Conservation (phyloP, 2,797 vertebrate genomes). For the Bovichtus variegatus region DNA sequence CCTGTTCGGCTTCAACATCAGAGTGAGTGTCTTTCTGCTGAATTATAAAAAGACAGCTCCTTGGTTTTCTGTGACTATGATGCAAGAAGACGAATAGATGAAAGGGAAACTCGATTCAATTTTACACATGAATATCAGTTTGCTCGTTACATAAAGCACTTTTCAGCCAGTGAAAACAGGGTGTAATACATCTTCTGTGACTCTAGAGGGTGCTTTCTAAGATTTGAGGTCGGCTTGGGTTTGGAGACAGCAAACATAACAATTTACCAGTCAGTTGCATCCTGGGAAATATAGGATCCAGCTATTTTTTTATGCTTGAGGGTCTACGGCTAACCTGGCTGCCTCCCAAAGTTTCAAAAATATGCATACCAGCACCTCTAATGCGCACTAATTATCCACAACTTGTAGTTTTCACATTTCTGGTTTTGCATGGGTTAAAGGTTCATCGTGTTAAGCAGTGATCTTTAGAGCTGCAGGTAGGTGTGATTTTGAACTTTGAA, state of each 20-base stretch:
- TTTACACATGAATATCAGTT: background rate
- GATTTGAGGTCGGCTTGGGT: background rate
- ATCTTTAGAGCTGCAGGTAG: background rate
- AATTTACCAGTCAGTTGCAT: background rate
- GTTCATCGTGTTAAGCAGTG: background rate
- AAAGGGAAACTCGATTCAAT: background rate
- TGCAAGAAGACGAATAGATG: background rate
- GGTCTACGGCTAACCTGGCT: no score
- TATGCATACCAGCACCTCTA: no score
- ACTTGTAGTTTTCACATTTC: background rate
- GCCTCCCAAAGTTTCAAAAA: no score
- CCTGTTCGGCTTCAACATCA: slow-evolving; percentile 97
- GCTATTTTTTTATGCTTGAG: background rate
- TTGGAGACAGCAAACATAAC: background rate
- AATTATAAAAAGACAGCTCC: no score
- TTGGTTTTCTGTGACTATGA: no score
- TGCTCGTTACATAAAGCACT: background rate
- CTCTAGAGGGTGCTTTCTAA: background rate
- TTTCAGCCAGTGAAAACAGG: background rate
- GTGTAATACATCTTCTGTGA: background rate
- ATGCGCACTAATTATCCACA: background rate
- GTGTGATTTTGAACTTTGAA: background rate
- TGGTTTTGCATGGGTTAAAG: background rate
- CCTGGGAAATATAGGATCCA: background rate
- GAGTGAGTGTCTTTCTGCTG: slow-evolving; percentile 83